phyloP scores from a whole-genome alignment of 1,140 invertebrate species.

The Lordiphosa clarofinis region DNA sequence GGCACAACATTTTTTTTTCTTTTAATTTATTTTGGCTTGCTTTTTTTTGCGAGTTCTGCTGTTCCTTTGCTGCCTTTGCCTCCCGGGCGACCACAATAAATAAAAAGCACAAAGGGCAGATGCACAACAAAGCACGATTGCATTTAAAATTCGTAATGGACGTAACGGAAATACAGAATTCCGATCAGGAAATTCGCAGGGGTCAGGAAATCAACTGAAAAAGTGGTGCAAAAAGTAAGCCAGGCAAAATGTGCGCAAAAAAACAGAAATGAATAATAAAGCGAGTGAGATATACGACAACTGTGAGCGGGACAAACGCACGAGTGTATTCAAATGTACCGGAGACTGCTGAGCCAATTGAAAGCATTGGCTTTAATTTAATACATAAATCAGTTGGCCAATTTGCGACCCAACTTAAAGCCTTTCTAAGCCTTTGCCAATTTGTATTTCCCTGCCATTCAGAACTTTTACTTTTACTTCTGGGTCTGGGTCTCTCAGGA shows the following conservation, averaged over 20 bases:
- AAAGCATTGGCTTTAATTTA: neutral
- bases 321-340: constrained; percentile 27
- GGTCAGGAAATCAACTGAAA: constrained; percentile 73
- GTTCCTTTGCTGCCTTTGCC: too few relatives aligned
- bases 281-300: constrained; percentile 1
- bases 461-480: constrained; percentile 21
- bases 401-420: neutral
- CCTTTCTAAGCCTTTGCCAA: constrained; percentile 4
- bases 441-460: too few relatives aligned
- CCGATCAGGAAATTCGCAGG: constrained; percentile 64
- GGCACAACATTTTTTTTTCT: too few relatives aligned
- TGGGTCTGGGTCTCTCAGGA: neutral
- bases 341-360: neutral
- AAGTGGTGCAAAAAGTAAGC: constrained; percentile 57
- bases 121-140: constrained; percentile 14
- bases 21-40: too few relatives aligned
- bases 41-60: too few relatives aligned
- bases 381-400: too few relatives aligned
- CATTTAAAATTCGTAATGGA: constrained; percentile 73
- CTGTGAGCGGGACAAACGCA: constrained; percentile 16
- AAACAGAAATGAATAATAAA: constrained; percentile 11
- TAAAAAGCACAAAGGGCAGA: too few relatives aligned
- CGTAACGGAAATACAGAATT: constrained; percentile 71
- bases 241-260: constrained; percentile 30
- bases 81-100: too few relatives aligned